A percentile compares a stretch with the other conserved stretches of the same genome.
Evolutionary conservation across 2,888 invertebrate species (phyloP).

Genomic region (Microctonus aethiopoides): DNA sequence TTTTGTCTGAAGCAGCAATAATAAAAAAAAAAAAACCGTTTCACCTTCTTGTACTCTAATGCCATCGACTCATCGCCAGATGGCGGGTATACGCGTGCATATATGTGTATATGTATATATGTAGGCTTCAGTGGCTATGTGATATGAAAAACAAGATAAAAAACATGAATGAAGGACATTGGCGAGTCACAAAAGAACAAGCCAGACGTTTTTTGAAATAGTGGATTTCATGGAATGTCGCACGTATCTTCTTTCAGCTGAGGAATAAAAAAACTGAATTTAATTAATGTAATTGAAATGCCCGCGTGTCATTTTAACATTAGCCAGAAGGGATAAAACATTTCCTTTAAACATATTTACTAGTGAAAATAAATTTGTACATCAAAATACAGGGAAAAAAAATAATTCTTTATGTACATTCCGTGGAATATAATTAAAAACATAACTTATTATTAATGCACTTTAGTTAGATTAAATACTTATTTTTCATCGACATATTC

Average conservation of each 20-base stretch:
- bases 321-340: neutral
- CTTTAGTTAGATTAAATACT: too few species aligned
- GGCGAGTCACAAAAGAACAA: neutral
- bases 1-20: neutral
- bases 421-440: too few species aligned
- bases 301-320: constrained; percentile 22
- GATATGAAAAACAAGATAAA: constrained; percentile 7
- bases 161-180: constrained; percentile 22
- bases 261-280: constrained; percentile 12
- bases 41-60: too few species aligned
- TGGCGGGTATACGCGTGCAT: neutral
- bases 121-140: neutral
- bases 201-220: constrained; percentile 25
- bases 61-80: too few species aligned
- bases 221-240: constrained; percentile 18
- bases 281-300: constrained; percentile 32
- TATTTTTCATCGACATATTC: too few species aligned
- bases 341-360: neutral
- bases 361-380: neutral
- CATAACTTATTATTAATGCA: too few species aligned
- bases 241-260: neutral
- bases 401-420: too few species aligned
- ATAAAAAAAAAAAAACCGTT: too few species aligned
- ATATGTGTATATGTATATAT: constrained; percentile 11
- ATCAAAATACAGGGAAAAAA: too few species aligned